Base-by-base conservation (phyloP, 2,797 vertebrate species). In the Sardinella longiceps region DNA sequence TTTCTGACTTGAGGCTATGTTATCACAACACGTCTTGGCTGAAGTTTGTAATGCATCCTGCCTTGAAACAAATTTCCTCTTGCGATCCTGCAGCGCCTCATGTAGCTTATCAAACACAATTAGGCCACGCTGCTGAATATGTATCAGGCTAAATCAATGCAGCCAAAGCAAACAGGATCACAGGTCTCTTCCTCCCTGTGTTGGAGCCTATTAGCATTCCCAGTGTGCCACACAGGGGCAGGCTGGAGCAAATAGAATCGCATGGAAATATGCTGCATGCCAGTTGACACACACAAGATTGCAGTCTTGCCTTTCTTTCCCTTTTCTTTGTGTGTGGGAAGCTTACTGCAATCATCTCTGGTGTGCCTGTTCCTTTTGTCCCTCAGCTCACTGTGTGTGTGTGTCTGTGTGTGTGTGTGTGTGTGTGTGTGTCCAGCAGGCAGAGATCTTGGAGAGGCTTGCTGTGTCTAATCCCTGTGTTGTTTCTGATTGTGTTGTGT, bases 81-180 rank as follows among this genome's bases (percentile, higher is more conserved):
- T 85, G 82, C 81, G 82, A 60, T 83, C 33, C 33, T 53, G 83
- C 60, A 77, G 30, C 74, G 80, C 23, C 46, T 82, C 66, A 39
- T 84, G 86, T 86, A 85, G 58, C 82, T 82, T 86, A 80, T 70
- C 80, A 30, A 74, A 84, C 50, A 84, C 84, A 85, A 84, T 80
- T 84, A 77, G 80, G 48, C 43, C 46, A 56, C 70, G 12, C 60
- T 60, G n/a, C 77, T 89, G 84, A 86, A 87, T 87, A 89, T 87
- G 80, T 83, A 89, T 87, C 82, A 81, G 56, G 80, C 80, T 46
- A 82, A 85, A 86, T 86, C 85, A 87, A 85, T 86, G 84, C 84
- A 83, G 83, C 81, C 82, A 87, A 87, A 82, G 56, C 85, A 87
- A 86, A 63, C 83, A 84, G 51, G 23, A 85, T 80, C 50, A 46